Evolutionary conservation across 2,113 vertebrate species (phyloP).

Genomic region (Antigone vipio): DNA sequence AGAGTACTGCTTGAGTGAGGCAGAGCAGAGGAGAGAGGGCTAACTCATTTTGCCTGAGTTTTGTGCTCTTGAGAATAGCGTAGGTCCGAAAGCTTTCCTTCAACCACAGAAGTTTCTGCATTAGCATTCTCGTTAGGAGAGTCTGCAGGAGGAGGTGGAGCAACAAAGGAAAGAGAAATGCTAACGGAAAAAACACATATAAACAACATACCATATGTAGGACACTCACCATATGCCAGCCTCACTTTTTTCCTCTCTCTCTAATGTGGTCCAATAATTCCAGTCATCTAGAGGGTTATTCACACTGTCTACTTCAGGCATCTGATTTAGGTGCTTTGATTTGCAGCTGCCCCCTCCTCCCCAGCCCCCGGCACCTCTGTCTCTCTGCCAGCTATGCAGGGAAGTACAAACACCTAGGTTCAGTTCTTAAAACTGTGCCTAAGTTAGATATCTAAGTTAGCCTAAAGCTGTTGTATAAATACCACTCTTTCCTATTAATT

Average conservation of each 20-base stretch:
- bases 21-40: background rate
- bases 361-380: background rate
- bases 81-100: background rate
- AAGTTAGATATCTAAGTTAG: background rate
- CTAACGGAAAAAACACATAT: constrained; percentile 49
- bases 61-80: background rate
- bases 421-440: constrained; percentile 1
- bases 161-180: constrained; percentile 52
- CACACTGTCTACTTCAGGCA: constrained; percentile 13
- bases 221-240: constrained; percentile 53
- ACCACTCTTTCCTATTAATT: background rate
- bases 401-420: constrained; percentile 23
- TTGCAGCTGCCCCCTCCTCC: background rate
- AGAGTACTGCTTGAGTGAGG: background rate
- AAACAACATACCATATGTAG: constrained; percentile 56
- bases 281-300: constrained; percentile 15
- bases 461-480: constrained; percentile 31
- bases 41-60: background rate
- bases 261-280: constrained; percentile 48
- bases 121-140: background rate
- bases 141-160: constrained; percentile 29
- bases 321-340: constrained; percentile 44
- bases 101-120: background rate
- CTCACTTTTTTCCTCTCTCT: constrained; percentile 32
- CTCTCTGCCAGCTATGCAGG: background rate